Base-by-base conservation (phyloP, 2,113 vertebrate species). In the Lontra canadensis region DNA sequence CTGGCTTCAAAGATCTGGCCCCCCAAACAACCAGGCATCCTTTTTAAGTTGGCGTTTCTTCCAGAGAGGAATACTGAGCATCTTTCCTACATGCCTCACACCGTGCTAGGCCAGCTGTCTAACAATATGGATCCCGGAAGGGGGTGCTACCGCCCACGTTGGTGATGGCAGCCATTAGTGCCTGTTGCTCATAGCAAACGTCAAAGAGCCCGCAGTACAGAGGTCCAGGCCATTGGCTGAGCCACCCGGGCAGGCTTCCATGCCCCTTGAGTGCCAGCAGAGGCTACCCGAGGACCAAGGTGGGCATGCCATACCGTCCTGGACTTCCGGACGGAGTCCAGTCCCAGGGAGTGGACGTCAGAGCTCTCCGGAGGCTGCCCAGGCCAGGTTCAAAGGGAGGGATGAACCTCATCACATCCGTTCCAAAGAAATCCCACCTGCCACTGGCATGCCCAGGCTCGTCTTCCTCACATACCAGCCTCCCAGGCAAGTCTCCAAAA, bases 21-120 rank as follows among this genome's bases (percentile, higher is more conserved):
- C 93, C 88, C 88, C 92, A 87, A 95, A 95, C 96, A 93, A 88
- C n/a, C 90, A 95, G 82, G 74, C 49, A 0, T 94, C 92, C 95
- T 97, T 97, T 97, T 92, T 18, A 92, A 92, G 88, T 95, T 97
- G 96, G 89, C 92, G 65, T 61, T 90, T 78, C 73, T 95, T 97
- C 90, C 95, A 61, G 36, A 80, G 84, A 90, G 94, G 63, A 95
- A 85, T 78, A 76, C 6, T 23, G 63, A 94, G 71, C 92, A 92
- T 93, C 90, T 92, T 94, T 90, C 47, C 82, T 86, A 17, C 49
- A 18, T 23, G 92, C 42, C 69, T 76, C 92, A 86, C 76, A 47
- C 49, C 49, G 92, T 9, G 76, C 96, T 52, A 0, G 89, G 85
- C 88, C 94, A 96, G 96, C 90, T 95, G 96, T 91, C 97, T n/a